Evolutionary conservation across 1,140 invertebrate genomes (phyloP).

Genomic region (Vanessa tameamea): DNA sequence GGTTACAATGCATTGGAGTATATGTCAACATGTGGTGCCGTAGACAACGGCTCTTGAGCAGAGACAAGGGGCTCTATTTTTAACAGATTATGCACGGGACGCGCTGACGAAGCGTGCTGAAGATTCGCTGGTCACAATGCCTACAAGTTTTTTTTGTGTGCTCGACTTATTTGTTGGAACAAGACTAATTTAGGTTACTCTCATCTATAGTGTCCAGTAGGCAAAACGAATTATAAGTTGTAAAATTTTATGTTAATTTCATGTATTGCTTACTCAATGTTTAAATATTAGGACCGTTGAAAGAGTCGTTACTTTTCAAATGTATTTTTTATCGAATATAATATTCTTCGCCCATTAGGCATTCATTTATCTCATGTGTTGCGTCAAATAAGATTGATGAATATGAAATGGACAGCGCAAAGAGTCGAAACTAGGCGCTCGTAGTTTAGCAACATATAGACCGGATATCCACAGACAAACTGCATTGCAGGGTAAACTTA

Average conservation of each 20-base stretch:
- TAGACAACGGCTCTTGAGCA: constrained; percentile 56
- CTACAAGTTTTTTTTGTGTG: constrained; percentile 39
- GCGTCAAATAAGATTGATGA: not conserved
- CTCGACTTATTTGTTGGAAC: constrained; percentile 35
- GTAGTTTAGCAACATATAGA: constrained; percentile 20
- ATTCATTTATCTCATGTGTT: too few relatives aligned
- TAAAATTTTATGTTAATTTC: not conserved
- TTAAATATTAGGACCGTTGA: too few relatives aligned
- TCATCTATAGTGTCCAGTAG: constrained; percentile 22
- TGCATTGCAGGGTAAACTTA: constrained; percentile 45
- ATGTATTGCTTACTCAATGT: too few relatives aligned
- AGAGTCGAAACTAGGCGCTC: not conserved
- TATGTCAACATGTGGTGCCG: constrained; percentile 42
- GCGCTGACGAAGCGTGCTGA: constrained; percentile 55
- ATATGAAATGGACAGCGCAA: not conserved
- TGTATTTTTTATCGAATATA: too few relatives aligned
- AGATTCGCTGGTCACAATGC: constrained; percentile 47
- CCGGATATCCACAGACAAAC: constrained; percentile 36
- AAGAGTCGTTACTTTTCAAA: too few relatives aligned
- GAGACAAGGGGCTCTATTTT: constrained; percentile 68
- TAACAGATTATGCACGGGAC: constrained; percentile 69
- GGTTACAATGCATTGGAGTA: constrained; percentile 21
- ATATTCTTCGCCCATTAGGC: too few relatives aligned
- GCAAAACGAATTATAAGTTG: not conserved
- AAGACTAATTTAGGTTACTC: constrained; percentile 38